A percentile compares a stretch with the other conserved stretches of the same genome.
Evolutionary conservation across 2,113 vertebrate species (phyloP).

Genomic region (Leptosomus discolor): DNA sequence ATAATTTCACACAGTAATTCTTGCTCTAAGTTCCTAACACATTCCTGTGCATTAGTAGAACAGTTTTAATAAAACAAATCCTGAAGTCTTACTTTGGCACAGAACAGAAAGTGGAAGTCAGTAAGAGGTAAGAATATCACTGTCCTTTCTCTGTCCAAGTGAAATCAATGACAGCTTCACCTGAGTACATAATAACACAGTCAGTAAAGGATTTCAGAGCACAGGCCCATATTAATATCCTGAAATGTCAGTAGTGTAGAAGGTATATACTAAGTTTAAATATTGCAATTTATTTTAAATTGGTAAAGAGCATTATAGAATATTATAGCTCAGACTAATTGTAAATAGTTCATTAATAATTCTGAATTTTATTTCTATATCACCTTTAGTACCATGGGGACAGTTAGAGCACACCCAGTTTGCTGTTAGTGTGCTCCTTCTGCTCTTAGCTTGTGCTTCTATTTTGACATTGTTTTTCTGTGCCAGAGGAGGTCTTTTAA

Average conservation of each 20-base stretch:
- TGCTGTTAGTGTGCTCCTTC: not conserved
- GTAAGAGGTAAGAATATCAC: not conserved
- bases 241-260: not conserved
- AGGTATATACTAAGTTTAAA: not conserved
- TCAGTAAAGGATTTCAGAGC: not conserved
- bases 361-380: not conserved
- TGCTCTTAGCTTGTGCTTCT: not conserved
- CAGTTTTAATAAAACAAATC: not conserved
- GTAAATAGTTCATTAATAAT: not conserved
- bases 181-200: not conserved
- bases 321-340: not conserved
- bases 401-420: not conserved
- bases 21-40: not conserved
- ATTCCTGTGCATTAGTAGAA: constrained; percentile 15
- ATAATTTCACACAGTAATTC: constrained; percentile 33
- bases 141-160: not conserved
- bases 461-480: not conserved
- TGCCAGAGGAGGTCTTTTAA: not conserved
- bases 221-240: not conserved
- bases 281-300: not conserved
- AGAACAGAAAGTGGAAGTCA: not conserved
- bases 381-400: not conserved
- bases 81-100: not conserved
- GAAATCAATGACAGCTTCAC: not conserved
- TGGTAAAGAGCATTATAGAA: not conserved